Percentiles rank a stretch among this genome's conserved stretches.
Conservation (phyloP, 2,113 vertebrate genomes). For the Callithrix jacchus region DNA sequence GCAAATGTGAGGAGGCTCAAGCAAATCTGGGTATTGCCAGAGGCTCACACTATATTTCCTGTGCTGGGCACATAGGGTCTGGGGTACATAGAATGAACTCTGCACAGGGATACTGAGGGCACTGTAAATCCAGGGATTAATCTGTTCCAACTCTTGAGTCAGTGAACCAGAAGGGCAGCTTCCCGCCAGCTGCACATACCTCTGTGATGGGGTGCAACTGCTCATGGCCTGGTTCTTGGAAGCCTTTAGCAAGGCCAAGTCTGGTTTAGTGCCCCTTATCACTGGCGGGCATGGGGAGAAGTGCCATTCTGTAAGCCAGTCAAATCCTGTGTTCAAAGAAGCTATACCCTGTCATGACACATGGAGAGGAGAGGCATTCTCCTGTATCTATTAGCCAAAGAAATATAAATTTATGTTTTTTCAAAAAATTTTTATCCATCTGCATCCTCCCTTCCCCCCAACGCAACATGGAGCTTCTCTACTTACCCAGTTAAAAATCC, state of each 20-base stretch:
- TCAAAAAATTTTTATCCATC: not conserved
- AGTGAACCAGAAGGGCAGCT: not conserved
- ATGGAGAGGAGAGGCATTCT: not conserved
- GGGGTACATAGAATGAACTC: not conserved
- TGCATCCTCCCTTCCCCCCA: not conserved
- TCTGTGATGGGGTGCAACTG: not conserved
- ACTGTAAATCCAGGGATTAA: not conserved
- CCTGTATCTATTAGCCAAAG: not conserved
- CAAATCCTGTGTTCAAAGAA: not conserved
- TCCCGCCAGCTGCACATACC: not conserved
- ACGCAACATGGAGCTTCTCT: slow-evolving; percentile 34
- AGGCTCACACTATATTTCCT: not conserved
- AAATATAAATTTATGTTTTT: not conserved
- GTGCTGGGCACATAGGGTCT: rapidly evolving
- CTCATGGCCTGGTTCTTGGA: rapidly evolving
- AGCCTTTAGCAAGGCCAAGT: not conserved
- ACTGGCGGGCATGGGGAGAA: not conserved
- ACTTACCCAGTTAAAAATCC: slow-evolving; percentile 72
- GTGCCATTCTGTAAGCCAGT: not conserved
- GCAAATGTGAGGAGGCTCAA: rapidly evolving
- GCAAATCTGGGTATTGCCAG: not conserved
- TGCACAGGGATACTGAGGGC: not conserved
- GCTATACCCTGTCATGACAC: not conserved
- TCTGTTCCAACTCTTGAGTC: no score
- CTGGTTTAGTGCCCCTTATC: not conserved